phyloP scores from a whole-genome alignment of 2,888 invertebrate genomes.

The Tenthredo livida region DNA sequence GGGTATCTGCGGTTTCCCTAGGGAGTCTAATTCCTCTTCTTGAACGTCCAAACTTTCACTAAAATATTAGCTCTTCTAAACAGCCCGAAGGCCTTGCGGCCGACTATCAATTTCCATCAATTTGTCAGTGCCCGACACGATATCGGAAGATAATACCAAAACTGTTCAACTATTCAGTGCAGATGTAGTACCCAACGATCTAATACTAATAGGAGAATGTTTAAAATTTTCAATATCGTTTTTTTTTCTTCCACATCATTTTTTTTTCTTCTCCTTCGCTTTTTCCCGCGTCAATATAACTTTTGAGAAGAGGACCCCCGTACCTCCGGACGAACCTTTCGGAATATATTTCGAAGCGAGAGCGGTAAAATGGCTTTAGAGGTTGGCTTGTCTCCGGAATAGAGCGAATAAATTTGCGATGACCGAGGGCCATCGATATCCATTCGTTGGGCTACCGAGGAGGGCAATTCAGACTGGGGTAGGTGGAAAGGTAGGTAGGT shows the following conservation, averaged over 20 bases:
- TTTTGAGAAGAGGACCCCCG: not conserved
- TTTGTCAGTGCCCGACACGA: not conserved
- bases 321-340: not conserved
- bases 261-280: not conserved
- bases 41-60: conserved; percentile 47
- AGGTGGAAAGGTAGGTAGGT: not conserved
- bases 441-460: not conserved
- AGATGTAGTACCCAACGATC: not conserved
- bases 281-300: not conserved
- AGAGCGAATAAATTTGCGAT: conserved; percentile 17
- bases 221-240: not conserved
- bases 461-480: not conserved
- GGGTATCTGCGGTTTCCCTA: conserved; percentile 32
- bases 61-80: conserved; percentile 53
- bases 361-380: not conserved
- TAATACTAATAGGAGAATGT: not conserved
- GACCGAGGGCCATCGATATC: conserved; percentile 28
- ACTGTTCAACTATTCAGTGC: not conserved
- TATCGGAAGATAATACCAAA: not conserved
- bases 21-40: conserved; percentile 41
- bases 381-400: conserved; percentile 5
- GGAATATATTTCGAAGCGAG: not conserved
- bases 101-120: conserved; percentile 47
- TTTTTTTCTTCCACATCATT: not conserved
- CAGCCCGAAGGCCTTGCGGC: conserved; percentile 14